phyloP scores from a whole-genome alignment of 2,888 invertebrate species.

The Plebejus anna region DNA sequence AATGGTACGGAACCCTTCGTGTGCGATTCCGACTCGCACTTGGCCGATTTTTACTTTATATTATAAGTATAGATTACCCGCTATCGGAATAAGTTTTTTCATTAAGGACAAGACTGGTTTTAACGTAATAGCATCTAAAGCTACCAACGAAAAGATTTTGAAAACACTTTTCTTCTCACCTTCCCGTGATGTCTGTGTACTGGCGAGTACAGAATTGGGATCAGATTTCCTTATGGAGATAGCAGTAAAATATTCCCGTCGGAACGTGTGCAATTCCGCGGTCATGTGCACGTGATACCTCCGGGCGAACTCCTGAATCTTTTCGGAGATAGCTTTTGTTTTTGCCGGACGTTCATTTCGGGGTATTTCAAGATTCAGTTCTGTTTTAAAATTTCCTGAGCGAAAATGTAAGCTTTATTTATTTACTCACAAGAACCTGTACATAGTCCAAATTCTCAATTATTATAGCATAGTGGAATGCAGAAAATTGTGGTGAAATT shows the following conservation, averaged over 20 bases:
- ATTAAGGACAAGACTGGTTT: too few relatives aligned
- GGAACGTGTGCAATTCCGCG: neutral
- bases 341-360: conserved; percentile 16
- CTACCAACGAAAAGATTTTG: neutral
- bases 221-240: conserved; percentile 9
- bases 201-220: neutral
- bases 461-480: too few relatives aligned
- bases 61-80: too few relatives aligned
- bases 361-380: neutral
- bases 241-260: neutral
- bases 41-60: too few relatives aligned
- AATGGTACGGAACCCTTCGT: too few relatives aligned
- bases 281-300: conserved; percentile 11
- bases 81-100: too few relatives aligned
- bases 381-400: neutral
- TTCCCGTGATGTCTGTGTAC: neutral
- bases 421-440: too few relatives aligned
- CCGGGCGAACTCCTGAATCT: conserved; percentile 11
- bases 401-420: too few relatives aligned
- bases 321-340: conserved; percentile 3
- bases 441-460: too few relatives aligned
- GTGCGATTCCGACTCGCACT: too few relatives aligned
- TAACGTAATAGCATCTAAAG: too few relatives aligned
- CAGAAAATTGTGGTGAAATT: too few relatives aligned
- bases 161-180: conserved; percentile 5